Conservation (phyloP, 2,113 vertebrate species). For the Synchiropus splendidus region DNA sequence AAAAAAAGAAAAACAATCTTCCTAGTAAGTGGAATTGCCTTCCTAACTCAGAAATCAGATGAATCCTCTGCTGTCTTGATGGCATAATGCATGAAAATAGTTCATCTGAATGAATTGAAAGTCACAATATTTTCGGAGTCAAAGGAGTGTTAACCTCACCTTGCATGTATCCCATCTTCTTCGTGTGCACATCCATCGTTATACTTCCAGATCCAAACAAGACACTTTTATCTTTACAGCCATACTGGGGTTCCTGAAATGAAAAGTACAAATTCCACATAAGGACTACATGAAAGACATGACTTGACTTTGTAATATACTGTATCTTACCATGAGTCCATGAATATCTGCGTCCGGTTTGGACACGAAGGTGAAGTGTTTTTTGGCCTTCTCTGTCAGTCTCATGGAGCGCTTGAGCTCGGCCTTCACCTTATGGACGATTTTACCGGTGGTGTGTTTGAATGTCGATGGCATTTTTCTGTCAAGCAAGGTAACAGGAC, state of each 20-base stretch:
- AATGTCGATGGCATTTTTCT: conserved; percentile 56
- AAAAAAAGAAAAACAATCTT: too few species aligned
- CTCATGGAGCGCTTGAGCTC: conserved; percentile 49
- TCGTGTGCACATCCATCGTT: conserved; percentile 40
- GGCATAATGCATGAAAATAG: too few species aligned
- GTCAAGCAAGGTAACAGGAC: conserved; percentile 1
- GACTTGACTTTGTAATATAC: too few species aligned
- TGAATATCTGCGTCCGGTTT: conserved; percentile 32
- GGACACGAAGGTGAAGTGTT: conserved; percentile 49
- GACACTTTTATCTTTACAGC: conserved; percentile 40
- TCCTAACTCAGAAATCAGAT: too few species aligned
- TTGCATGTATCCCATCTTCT: conserved; percentile 50
- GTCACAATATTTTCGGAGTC: too few species aligned
- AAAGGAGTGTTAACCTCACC: conserved; percentile 20
- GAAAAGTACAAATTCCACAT: background rate
- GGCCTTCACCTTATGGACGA: conserved; percentile 48
- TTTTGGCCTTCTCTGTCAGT: conserved; percentile 21
- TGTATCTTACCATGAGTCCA: conserved; percentile 39
- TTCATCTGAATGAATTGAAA: too few species aligned
- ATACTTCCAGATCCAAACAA: conserved; percentile 52
- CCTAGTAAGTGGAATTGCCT: too few species aligned
- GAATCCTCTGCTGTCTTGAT: too few species aligned
- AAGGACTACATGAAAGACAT: background rate
- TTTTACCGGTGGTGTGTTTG: conserved; percentile 16
- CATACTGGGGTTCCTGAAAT: conserved; percentile 48